Evolutionary conservation across 2,113 vertebrate species (phyloP).

Genomic region (Mustela lutreola): DNA sequence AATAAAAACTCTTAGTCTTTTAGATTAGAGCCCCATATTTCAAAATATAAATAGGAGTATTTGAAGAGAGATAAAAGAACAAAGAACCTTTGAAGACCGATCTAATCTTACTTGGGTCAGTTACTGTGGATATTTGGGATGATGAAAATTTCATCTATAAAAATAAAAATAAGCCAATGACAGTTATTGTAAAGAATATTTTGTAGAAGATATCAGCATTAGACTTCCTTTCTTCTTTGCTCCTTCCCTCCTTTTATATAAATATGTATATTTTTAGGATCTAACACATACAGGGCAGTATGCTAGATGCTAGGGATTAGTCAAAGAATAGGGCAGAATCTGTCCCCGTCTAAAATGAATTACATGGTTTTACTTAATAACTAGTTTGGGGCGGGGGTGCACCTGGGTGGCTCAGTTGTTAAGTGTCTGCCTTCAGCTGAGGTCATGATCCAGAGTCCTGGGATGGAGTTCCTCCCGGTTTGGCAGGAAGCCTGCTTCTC

Average conservation of each 20-base stretch:
- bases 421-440: too few relatives aligned
- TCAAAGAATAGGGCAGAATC: neutral
- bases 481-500: too few relatives aligned
- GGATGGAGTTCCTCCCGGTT: too few relatives aligned
- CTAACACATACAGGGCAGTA: neutral
- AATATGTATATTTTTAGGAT: neutral
- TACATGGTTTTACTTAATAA: neutral
- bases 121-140: neutral
- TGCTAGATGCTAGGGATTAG: neutral
- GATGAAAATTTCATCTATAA: neutral
- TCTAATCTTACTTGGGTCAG: neutral
- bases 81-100: neutral
- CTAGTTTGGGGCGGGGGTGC: too few relatives aligned
- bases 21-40: neutral
- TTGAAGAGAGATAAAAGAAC: slow-evolving; percentile 28
- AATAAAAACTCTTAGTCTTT: neutral
- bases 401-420: too few relatives aligned
- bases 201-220: neutral
- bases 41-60: neutral
- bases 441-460: too few relatives aligned
- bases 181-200: neutral
- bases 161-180: neutral
- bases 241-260: neutral
- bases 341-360: neutral
- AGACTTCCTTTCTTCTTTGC: neutral